Conservation (phyloP, 2,797 vertebrate species). For the Valencia hispanica region DNA sequence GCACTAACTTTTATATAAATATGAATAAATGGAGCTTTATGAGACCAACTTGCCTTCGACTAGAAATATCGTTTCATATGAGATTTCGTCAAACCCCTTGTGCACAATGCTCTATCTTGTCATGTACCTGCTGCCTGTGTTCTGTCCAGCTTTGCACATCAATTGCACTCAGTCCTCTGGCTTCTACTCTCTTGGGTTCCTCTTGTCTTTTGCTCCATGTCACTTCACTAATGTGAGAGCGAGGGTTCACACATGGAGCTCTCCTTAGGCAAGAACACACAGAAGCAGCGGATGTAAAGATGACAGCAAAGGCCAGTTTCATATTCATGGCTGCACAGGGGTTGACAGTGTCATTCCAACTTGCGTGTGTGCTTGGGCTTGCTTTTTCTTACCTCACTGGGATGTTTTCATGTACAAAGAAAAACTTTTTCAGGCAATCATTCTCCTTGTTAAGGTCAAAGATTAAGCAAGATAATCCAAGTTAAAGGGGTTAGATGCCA, state of each 20-base stretch:
- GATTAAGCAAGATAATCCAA: neutral
- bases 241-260: constrained; percentile 49
- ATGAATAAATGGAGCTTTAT: neutral
- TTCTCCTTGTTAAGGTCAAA: neutral
- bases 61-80: neutral
- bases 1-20: neutral
- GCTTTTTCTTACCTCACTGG: neutral
- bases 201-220: constrained; percentile 45
- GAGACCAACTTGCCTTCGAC: neutral
- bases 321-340: constrained; percentile 42
- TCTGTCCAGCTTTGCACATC: constrained; percentile 17
- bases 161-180: constrained; percentile 17
- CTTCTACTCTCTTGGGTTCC: constrained; percentile 5
- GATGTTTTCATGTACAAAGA: neutral
- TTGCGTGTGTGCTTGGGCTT: constrained; percentile 15
- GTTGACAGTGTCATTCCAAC: constrained; percentile 40
- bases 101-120: neutral
- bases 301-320: constrained; percentile 40
- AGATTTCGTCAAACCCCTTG: neutral
- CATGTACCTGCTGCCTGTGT: constrained; percentile 13
- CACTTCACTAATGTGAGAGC: constrained; percentile 49
- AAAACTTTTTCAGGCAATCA: neutral
- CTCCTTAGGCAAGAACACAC: constrained; percentile 21
- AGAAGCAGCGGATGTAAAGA: constrained; percentile 33
- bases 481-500: neutral